Percentiles rank a stretch among this genome's conserved stretches.
These are phyloP conservation scores for Philaenus spumarius DNA, from an alignment of 1,140 invertebrate genomes.

Conservation along the genomic window DNA sequence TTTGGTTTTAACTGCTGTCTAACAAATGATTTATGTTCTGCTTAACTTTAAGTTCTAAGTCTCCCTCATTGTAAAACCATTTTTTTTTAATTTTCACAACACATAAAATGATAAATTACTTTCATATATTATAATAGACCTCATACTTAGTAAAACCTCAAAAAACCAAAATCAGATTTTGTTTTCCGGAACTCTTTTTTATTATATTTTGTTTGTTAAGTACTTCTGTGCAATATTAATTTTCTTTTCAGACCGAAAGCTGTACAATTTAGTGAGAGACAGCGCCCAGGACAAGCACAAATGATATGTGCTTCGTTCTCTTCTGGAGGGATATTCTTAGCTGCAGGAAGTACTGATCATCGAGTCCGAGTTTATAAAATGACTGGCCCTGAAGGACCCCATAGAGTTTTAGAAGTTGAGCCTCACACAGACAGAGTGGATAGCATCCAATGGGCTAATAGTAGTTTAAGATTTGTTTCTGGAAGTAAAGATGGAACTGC, in stretches of 20 bases:
- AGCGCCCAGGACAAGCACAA: slow-evolving; percentile 87
- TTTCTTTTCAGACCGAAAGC: slow-evolving; percentile 62
- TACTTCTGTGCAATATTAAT: too few relatives aligned
- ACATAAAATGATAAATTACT: too few relatives aligned
- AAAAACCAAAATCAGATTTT: too few relatives aligned
- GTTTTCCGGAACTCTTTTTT: too few relatives aligned
- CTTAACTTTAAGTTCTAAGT: too few relatives aligned
- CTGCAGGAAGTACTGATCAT: slow-evolving; percentile 90
- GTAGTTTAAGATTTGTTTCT: slow-evolving; percentile 78
- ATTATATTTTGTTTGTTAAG: too few relatives aligned
- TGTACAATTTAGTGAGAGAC: slow-evolving; percentile 87
- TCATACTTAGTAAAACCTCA: too few relatives aligned
- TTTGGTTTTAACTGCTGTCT: too few relatives aligned
- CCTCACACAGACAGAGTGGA: slow-evolving; percentile 92
- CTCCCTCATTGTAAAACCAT: too few relatives aligned
- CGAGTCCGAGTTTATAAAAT: slow-evolving; percentile 87
- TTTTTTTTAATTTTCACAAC: too few relatives aligned
- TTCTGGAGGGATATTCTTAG: slow-evolving; percentile 87
- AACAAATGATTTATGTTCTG: too few relatives aligned
- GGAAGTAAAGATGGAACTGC: slow-evolving; percentile 96
- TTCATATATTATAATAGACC: too few relatives aligned
- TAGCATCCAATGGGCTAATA: slow-evolving; percentile 91
- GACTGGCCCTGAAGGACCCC: slow-evolving; percentile 57
- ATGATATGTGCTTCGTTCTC: slow-evolving; percentile 96
- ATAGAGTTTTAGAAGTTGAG: slow-evolving; percentile 73